Evolutionary conservation across 2,797 vertebrate genomes (phyloP).

Genomic region (Eupleurogrammus muticus): DNA sequence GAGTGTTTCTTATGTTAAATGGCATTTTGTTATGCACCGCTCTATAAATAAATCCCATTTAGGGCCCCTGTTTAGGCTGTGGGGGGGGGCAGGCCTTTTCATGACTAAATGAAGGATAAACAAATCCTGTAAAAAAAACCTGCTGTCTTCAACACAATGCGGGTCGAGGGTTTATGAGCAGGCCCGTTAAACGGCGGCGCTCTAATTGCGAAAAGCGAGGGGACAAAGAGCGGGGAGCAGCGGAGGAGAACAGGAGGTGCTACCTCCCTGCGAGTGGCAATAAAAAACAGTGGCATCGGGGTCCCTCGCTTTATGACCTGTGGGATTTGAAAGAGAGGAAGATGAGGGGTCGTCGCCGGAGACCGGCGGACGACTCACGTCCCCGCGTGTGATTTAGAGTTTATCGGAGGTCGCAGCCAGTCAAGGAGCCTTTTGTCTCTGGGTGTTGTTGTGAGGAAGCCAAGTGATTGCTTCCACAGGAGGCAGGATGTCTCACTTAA

Average conservation of each 20-base stretch:
- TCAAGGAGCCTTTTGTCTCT: conserved; percentile 16
- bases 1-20: no score
- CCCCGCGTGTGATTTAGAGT: conserved; percentile 1
- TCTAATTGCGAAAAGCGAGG: conserved; percentile 15
- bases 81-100: no score
- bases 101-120: conserved; percentile 3
- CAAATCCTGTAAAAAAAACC: conserved; percentile 10
- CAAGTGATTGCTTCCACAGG: conserved; percentile 34
- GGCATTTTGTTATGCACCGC: no score
- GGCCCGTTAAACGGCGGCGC: conserved; percentile 12
- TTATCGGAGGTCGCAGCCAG: conserved; percentile 12
- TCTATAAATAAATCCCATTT: no score
- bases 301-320: conserved; percentile 36
- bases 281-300: conserved; percentile 36
- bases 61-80: no score
- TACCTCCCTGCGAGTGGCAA: conserved; percentile 1
- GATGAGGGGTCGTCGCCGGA: not conserved
- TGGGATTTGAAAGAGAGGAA: conserved; percentile 15
- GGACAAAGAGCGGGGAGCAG: conserved; percentile 24
- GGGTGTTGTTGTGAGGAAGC: conserved; percentile 35
- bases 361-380: not conserved
- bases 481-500: conserved; percentile 32
- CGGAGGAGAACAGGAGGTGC: conserved; percentile 40
- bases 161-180: conserved; percentile 12
- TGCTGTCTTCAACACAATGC: not conserved